phyloP scores from a whole-genome alignment of 1,140 invertebrate genomes.

The Drosophila azteca region DNA sequence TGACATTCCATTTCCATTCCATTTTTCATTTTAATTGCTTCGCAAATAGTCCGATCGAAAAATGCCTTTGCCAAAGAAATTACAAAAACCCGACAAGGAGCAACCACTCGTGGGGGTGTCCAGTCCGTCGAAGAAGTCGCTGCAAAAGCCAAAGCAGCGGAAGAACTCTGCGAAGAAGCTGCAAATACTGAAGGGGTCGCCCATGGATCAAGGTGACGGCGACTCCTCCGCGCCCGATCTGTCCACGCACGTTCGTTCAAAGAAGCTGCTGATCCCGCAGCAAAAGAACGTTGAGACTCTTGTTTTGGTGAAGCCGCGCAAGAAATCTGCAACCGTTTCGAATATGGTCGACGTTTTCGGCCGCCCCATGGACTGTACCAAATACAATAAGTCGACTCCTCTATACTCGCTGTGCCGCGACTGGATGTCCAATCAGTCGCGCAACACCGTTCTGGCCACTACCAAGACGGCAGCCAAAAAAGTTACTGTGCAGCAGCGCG shows the following conservation, averaged over 20 bases:
- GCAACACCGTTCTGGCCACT: constrained; percentile 83
- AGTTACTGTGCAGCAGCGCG: constrained; percentile 46
- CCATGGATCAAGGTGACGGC: constrained; percentile 3
- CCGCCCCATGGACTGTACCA: constrained; percentile 95
- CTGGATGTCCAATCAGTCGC: constrained; percentile 96
- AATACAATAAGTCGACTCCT: constrained; percentile 94
- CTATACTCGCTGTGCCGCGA: constrained; percentile 97
- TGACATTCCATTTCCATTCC: too few species aligned
- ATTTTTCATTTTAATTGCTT: neutral
- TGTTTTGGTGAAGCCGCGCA: neutral
- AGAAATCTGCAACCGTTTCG: constrained; percentile 85
- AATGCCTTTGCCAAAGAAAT: constrained; percentile 62
- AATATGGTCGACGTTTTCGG: constrained; percentile 98
- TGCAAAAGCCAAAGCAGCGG: too few species aligned
- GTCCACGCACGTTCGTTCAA: too few species aligned
- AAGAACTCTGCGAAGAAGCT: constrained; percentile 14
- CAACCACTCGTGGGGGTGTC: too few species aligned
- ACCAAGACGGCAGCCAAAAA: constrained; percentile 68
- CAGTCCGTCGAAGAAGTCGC: too few species aligned
- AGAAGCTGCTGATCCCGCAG: too few species aligned
- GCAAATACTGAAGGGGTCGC: constrained; percentile 38
- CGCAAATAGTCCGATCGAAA: neutral
- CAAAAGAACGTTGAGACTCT: too few species aligned
- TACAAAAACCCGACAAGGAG: constrained; percentile 4
- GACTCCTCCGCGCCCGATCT: too few species aligned